These are phyloP conservation scores for Anoncus sp. DNA, from an alignment of 2,888 invertebrate genomes.

Conservation along the genomic window DNA sequence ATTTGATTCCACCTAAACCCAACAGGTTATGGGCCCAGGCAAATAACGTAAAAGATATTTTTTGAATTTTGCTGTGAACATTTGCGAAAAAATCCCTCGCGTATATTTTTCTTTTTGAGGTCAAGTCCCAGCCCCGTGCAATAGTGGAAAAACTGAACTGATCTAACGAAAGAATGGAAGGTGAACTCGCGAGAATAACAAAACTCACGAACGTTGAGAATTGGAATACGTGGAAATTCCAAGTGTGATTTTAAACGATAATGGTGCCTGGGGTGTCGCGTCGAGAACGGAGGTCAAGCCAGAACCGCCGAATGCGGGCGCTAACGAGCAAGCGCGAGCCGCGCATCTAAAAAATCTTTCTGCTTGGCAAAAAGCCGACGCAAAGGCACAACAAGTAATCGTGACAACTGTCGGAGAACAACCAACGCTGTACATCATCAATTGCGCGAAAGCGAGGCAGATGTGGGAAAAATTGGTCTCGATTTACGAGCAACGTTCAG, in stretches of 20 bases:
- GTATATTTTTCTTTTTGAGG: background rate
- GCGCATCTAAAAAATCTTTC: no score
- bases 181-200: slow-evolving; percentile 4
- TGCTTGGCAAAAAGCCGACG: slow-evolving; percentile 59
- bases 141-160: background rate
- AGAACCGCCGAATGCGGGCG: no score
- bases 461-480: slow-evolving; percentile 72
- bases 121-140: background rate
- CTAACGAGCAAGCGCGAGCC: no score
- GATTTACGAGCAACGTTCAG: slow-evolving; percentile 72
- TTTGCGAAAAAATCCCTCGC: background rate
- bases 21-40: slow-evolving; percentile 15
- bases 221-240: background rate
- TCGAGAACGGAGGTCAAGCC: background rate
- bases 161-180: background rate
- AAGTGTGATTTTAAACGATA: background rate
- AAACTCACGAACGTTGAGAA: background rate
- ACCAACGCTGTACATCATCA: slow-evolving; percentile 67
- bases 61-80: background rate
- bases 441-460: slow-evolving; percentile 67
- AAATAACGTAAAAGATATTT: background rate
- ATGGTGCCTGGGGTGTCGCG: background rate
- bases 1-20: background rate
- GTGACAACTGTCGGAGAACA: slow-evolving; percentile 64
- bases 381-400: slow-evolving; percentile 68